phyloP scores from a whole-genome alignment of 2,797 vertebrate genomes.

The Halcyon smyrnensis region DNA sequence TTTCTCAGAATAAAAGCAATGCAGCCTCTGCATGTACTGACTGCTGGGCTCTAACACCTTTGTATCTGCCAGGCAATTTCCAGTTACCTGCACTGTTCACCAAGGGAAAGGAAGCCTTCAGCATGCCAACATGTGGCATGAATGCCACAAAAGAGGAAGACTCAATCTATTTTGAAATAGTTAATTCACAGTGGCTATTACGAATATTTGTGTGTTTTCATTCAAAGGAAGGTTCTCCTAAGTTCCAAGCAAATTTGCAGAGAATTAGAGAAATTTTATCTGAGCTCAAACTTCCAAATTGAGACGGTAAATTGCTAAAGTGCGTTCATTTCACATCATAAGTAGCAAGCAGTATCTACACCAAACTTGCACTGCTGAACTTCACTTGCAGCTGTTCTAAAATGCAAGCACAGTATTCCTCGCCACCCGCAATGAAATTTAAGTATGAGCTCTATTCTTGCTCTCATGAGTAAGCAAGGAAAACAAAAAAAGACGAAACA shows the following conservation, averaged over 20 bases:
- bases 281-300: not conserved
- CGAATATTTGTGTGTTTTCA: accelerated
- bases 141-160: not conserved
- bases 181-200: not conserved
- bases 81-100: not conserved
- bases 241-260: not conserved
- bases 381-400: not conserved
- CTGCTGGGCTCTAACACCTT: not conserved
- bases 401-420: not conserved
- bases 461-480: not conserved
- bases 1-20: not conserved
- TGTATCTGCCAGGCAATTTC: accelerated
- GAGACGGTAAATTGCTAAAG: not conserved
- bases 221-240: not conserved
- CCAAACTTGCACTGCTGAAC: not conserved
- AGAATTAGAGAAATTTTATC: not conserved
- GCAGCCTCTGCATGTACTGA: not conserved
- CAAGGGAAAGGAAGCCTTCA: not conserved
- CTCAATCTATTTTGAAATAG: not conserved
- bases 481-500: not conserved
- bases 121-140: not conserved
- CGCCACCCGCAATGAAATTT: not conserved
- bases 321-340: not conserved
- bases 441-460: not conserved
- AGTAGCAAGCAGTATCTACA: not conserved